Conservation (phyloP, 2,888 invertebrate species). For the Mayetiola destructor region DNA sequence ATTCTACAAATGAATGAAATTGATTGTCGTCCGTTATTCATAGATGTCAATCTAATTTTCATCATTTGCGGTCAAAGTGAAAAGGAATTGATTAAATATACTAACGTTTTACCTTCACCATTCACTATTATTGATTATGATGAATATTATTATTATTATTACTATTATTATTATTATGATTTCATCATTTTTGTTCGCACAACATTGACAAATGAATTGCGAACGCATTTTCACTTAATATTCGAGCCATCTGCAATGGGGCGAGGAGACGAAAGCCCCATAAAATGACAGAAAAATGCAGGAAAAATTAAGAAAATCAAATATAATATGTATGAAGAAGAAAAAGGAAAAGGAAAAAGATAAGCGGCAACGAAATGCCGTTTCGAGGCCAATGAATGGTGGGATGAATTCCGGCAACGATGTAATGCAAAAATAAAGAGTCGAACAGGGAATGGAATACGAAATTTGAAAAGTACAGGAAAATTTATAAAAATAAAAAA, state of each 20-base stretch:
- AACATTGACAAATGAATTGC: neutral
- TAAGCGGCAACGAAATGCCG: slow-evolving; percentile 3
- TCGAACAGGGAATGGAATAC: neutral
- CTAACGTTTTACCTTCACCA: too few species aligned
- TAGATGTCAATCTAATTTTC: too few species aligned
- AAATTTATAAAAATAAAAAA: neutral
- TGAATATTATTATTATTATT: too few species aligned
- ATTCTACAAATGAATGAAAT: too few species aligned
- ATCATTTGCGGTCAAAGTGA: too few species aligned
- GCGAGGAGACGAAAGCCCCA: neutral
- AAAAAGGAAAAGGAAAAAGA: neutral
- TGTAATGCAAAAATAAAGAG: neutral
- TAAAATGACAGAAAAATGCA: neutral
- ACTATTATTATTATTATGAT: neutral
- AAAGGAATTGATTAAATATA: too few species aligned
- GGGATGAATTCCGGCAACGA: neutral
- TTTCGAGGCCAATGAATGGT: neutral
- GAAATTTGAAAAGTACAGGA: neutral
- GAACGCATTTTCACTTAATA: slow-evolving; percentile 10
- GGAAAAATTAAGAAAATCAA: neutral
- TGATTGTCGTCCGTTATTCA: too few species aligned
- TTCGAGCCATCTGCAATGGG: neutral
- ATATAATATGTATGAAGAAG: neutral
- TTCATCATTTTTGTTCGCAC: neutral
- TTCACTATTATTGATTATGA: neutral